A percentile compares a stretch with the other conserved stretches of the same genome.
Conservation (phyloP, 2,797 vertebrate genomes). For the Sebastes diaconus region DNA sequence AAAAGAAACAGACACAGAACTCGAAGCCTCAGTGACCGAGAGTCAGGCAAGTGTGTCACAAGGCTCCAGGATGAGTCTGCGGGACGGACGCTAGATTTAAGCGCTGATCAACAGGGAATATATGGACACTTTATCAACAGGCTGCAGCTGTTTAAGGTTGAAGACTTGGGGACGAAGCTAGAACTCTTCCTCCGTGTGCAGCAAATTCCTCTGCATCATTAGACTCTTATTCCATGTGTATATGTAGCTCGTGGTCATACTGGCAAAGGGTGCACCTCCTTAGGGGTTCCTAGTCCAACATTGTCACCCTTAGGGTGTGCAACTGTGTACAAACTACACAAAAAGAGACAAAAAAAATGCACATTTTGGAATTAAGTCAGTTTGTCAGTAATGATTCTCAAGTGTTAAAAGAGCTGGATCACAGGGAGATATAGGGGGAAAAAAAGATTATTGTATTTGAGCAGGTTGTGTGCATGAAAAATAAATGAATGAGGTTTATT, state of each 20-base stretch:
- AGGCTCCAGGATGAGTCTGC: conserved; percentile 36
- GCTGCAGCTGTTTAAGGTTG: conserved; percentile 11
- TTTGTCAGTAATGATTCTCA: conserved; percentile 27
- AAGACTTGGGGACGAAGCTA: conserved; percentile 1
- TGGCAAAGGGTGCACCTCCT: conserved; percentile 58
- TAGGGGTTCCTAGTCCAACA: conserved; percentile 55
- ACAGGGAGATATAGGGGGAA: conserved; percentile 13
- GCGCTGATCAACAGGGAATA: background rate
- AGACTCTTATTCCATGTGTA: conserved; percentile 10
- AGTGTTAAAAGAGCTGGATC: conserved; percentile 41
- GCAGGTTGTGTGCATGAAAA: conserved; percentile 31
- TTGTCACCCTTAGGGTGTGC: conserved; percentile 60
- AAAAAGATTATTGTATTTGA: conserved; percentile 17
- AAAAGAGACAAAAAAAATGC: conserved; percentile 29
- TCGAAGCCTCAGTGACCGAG: background rate
- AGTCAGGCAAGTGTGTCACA: conserved; percentile 44
- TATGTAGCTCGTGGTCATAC: conserved; percentile 26
- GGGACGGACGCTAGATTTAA: conserved; percentile 12
- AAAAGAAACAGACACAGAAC: conserved; percentile 11
- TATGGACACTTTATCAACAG: conserved; percentile 17
- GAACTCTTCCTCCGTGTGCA: background rate
- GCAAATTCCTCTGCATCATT: background rate
- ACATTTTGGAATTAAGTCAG: conserved; percentile 36
- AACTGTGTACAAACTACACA: conserved; percentile 49
- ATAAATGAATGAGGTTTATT: conserved; percentile 25